Evolutionary conservation across 2,113 vertebrate genomes (phyloP), one percentile per base, ranked within the genome.

Genomic region (Theristicus caerulescens): DNA sequence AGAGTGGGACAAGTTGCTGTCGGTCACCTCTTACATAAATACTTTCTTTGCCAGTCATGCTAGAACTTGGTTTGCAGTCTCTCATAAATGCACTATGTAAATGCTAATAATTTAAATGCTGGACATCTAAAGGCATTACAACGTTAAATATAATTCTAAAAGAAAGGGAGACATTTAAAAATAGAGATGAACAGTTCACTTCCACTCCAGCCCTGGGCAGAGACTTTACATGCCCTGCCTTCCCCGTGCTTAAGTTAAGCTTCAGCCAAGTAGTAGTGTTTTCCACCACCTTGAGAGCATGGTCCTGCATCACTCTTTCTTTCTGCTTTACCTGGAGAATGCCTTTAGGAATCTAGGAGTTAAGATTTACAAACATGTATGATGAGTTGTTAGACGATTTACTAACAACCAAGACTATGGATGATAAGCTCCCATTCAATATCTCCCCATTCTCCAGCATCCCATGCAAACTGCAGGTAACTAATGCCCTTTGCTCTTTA

Each of bases 11-110:
- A 58, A 94, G 27, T 38, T 62, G 64, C 77, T 88, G 36, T 94
- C 70, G 90, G 86, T 77, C 81, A 86, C 65, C 73, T 95, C 83
- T 88, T 89, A 96, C 36, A 73, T 42, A 94, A 91, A 86, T 83
- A 83, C 20, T 80, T 6, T 12, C 70, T 58, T 19, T 83, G 77
- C 40, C 31, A 84, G 82, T 77, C 32, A 4, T 54, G 65, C 38
- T 38, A 38, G 85, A 83, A 59, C 62, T 90, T 6, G 2, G 36
- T 94, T 85, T 93, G 54, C 87, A 89, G 82, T 52, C 73, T 85
- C 87, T 85, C 84, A 87, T 91, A 91, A 80, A 40, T 16, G 84
- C 66, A 31, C 54, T 73, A 5, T 5, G 18, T 65, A 83, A 95
- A 65, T 85, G 73, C 70, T 79, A 69, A 61, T 72, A 74, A 82